Conservation (phyloP, 1,140 invertebrate species). For the Microplitis mediator region DNA sequence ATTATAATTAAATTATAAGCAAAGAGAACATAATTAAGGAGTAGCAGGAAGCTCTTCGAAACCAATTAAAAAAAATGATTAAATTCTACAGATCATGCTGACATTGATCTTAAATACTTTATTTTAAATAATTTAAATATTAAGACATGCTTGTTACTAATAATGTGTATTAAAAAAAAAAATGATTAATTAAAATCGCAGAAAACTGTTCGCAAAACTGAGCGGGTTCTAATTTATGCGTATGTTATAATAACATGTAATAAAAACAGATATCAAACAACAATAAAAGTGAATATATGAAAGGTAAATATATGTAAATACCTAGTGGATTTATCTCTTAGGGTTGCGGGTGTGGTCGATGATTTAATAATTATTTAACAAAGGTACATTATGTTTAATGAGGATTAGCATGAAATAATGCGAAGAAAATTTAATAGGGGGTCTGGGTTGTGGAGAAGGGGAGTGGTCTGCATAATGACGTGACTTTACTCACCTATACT, state of each 20-base stretch:
- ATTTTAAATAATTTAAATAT: no score
- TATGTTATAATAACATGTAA: neutral
- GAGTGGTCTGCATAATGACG: constrained; percentile 42
- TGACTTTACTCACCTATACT: constrained; percentile 59
- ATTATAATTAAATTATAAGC: no score
- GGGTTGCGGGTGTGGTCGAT: constrained; percentile 4
- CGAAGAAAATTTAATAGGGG: constrained; percentile 23
- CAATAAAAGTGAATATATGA: neutral
- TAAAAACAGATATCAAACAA: neutral
- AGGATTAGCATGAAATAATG: constrained; percentile 10
- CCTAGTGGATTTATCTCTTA: constrained; percentile 8
- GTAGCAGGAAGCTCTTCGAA: no score
- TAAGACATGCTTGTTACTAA: neutral
- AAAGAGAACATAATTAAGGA: no score
- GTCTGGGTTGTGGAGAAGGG: neutral
- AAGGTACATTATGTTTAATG: neutral
- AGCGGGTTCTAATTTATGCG: neutral
- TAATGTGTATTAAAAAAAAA: neutral
- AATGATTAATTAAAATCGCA: constrained; percentile 30
- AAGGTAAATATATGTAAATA: constrained; percentile 11
- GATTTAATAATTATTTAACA: neutral
- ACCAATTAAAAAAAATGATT: no score
- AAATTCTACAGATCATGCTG: no score
- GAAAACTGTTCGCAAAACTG: constrained; percentile 50
- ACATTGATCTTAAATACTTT: no score